A percentile compares a stretch with the other conserved stretches of the same genome.
These are phyloP conservation scores for Forbesichthys papilliferus DNA, from an alignment of 2,113 vertebrate genomes.

Conservation along the genomic window DNA sequence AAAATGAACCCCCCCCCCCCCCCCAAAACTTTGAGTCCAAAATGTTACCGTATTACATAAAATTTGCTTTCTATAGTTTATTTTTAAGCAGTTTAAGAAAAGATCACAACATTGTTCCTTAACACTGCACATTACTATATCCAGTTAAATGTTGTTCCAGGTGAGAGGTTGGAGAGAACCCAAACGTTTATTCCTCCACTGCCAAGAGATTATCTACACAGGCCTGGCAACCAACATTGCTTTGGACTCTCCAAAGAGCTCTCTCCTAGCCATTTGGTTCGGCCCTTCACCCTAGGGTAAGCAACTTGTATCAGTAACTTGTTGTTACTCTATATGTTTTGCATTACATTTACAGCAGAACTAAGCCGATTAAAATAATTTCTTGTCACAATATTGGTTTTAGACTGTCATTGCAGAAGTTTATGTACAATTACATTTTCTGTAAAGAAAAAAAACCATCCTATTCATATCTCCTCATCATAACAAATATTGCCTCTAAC, in stretches of 20 bases:
- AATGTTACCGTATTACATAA: too few species aligned
- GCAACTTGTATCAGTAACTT: slow-evolving; percentile 16
- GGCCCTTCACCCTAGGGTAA: slow-evolving; percentile 66
- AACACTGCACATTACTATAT: too few species aligned
- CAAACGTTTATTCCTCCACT: slow-evolving; percentile 57
- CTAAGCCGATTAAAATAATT: slow-evolving; percentile 32
- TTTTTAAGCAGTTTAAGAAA: too few species aligned
- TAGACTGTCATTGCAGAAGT: too few species aligned
- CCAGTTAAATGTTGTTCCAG: slow-evolving; percentile 24
- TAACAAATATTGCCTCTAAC: not conserved
- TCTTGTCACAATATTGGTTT: not conserved
- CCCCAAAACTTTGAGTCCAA: too few species aligned
- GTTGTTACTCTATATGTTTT: not conserved
- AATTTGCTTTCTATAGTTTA: too few species aligned
- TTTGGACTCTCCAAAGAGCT: slow-evolving; percentile 52
- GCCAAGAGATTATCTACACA: slow-evolving; percentile 51
- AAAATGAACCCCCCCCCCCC: too few species aligned
- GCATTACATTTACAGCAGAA: slow-evolving; percentile 21
- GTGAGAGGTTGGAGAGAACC: slow-evolving; percentile 40
- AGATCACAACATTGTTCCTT: too few species aligned
- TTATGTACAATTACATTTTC: too few species aligned
- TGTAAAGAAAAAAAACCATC: too few species aligned
- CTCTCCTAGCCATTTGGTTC: slow-evolving; percentile 42
- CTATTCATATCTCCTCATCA: too few species aligned
- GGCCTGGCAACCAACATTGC: slow-evolving; percentile 50